phyloP scores from a whole-genome alignment of 2,888 invertebrate genomes.

The Norana najaformis region DNA sequence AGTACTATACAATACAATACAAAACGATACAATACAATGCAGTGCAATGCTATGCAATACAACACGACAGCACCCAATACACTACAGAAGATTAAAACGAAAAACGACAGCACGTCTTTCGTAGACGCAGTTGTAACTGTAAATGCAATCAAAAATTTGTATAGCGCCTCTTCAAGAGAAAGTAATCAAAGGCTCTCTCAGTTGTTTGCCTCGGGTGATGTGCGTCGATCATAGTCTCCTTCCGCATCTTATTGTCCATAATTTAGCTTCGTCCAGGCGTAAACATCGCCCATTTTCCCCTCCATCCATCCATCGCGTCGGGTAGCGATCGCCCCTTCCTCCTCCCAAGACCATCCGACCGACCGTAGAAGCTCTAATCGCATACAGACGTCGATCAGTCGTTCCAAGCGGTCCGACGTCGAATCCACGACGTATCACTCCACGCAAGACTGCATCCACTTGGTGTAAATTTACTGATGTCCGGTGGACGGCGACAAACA shows the following conservation, averaged over 20 bases:
- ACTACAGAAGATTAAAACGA: too few species aligned
- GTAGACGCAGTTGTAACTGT: too few species aligned
- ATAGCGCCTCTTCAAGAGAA: too few species aligned
- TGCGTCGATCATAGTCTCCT: background rate
- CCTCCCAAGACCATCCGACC: background rate
- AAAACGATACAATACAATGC: too few species aligned
- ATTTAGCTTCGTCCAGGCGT: background rate
- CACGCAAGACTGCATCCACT: background rate
- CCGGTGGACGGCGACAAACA: background rate
- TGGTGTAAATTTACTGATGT: slow-evolving; percentile 7
- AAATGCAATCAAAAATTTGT: too few species aligned
- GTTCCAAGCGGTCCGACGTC: background rate
- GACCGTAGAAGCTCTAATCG: background rate
- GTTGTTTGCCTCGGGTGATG: background rate
- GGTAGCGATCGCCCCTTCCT: background rate
- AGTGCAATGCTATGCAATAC: too few species aligned
- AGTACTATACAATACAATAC: too few species aligned
- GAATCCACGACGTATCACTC: slow-evolving; percentile 7
- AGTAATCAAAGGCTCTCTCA: background rate
- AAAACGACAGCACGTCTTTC: too few species aligned
- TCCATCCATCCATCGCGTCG: background rate
- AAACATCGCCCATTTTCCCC: slow-evolving; percentile 13
- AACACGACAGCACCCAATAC: too few species aligned
- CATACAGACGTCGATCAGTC: background rate
- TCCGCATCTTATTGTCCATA: background rate